Conservation (phyloP, 2,113 vertebrate species). For the Megaptera novaeangliae region DNA sequence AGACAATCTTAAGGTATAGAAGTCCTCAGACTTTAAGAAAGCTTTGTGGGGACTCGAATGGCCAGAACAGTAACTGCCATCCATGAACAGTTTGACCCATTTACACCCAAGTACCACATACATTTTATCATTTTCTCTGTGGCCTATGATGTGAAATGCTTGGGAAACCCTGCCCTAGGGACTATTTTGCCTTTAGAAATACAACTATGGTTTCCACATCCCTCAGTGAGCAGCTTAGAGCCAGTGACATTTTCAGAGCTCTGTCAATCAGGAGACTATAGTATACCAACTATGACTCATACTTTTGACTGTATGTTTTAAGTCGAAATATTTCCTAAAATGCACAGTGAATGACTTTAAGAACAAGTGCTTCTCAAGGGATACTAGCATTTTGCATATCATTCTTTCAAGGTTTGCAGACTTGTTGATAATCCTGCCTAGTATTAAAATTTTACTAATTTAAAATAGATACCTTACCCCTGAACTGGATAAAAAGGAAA, state of each 20-base stretch:
- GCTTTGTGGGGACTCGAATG: rapidly evolving
- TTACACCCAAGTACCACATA: not conserved
- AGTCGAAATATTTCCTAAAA: not conserved
- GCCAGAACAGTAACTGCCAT: not conserved
- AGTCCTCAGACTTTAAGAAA: not conserved
- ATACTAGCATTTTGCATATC: not conserved
- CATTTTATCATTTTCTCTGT: not conserved
- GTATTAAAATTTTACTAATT: not conserved
- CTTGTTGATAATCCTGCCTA: not conserved
- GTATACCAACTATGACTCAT: not conserved
- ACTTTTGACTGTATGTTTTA: not conserved
- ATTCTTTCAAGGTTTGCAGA: not conserved
- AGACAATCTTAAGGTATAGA: not conserved
- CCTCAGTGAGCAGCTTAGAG: conserved; percentile 15
- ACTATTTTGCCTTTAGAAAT: conserved; percentile 31
- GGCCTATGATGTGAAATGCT: not conserved
- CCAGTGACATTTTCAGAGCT: conserved; percentile 14
- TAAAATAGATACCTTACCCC: not conserved
- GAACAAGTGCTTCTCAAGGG: not conserved
- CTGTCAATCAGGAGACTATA: conserved; percentile 14
- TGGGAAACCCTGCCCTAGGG: not conserved
- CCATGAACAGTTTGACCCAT: not conserved
- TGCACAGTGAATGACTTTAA: not conserved
- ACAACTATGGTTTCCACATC: not conserved
- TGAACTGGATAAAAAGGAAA: not conserved